Base-by-base conservation (phyloP, 1,140 invertebrate species). In the Aphelenchoides besseyi region DNA sequence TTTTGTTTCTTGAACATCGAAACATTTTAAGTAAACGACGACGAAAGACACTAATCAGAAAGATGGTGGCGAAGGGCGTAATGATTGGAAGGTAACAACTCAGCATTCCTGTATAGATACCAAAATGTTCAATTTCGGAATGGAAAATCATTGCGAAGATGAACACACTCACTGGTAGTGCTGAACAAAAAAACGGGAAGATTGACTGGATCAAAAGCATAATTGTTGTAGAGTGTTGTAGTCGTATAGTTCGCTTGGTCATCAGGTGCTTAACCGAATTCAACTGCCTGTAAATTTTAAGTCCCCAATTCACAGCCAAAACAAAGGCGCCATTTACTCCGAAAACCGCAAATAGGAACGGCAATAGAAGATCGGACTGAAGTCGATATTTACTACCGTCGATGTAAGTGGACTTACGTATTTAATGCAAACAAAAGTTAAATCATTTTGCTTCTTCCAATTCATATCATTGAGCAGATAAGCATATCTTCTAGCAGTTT, bases 221-320 rank as follows among this genome's bases (percentile, higher is more conserved):
- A 12, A 59, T 28, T 33, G 26, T 28, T 23, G 23, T 59, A 12
- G 5, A 8, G 5, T 5, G 5, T 33, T 59, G 55, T 5, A 59
- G 55, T 29, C 55, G 55, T 8, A 33, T 33, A 8, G 55, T 59
- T 23, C 18, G 5, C 32, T 59, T 59, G 55, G 55, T 59, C 55
- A 59, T 59, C 55, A 59, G 18, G 18, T 59, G 55, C 32, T 59
- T 59, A 5, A 59, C 18, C 26, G 55, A 28, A 5, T 59, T 59
- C 5, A 59, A 23, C 55, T 59, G 5, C 5, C 26, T 5, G 55
- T 59, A 59, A 8, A 59, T 59, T 59, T 59, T 59, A 8, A 59
- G 5, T 33, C 55, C 55, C 5, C 18, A 59, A 8, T 23, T 28
- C 16, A 59, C 18, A 8, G 55, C 55, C 55, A 59, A 23, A 28